Evolutionary conservation across 2,888 invertebrate genomes (phyloP).

Genomic region (Limulus polyphemus): DNA sequence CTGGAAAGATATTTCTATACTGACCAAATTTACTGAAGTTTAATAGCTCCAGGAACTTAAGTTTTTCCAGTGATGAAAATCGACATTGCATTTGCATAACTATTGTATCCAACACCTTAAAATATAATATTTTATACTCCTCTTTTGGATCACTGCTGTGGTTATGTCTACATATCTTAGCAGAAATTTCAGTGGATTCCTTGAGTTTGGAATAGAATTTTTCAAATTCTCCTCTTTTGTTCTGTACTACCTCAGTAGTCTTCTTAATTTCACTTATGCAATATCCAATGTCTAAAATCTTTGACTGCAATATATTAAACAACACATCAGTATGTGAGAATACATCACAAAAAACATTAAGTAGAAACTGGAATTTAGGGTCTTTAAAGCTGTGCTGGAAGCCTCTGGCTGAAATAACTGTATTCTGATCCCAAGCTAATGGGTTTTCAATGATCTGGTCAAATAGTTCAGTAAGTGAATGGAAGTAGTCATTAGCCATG

Average conservation of each 20-base stretch:
- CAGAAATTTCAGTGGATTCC: too few species aligned
- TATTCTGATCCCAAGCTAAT: slow-evolving; percentile 1
- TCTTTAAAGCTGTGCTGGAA: background rate
- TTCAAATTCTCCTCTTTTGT: background rate
- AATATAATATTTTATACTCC: too few species aligned
- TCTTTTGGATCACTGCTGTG: too few species aligned
- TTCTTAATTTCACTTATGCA: background rate
- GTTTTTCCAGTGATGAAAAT: too few species aligned
- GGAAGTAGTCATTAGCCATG: background rate
- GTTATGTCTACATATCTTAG: too few species aligned
- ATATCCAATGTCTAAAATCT: slow-evolving; percentile 1
- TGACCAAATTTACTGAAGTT: too few species aligned
- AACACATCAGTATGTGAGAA: background rate
- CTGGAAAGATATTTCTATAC: too few species aligned
- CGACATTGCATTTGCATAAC: too few species aligned
- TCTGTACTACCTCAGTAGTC: background rate
- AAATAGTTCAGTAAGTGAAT: background rate
- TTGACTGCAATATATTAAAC: slow-evolving; percentile 3
- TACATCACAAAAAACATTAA: background rate
- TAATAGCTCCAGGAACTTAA: too few species aligned
- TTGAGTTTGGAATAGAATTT: too few species aligned
- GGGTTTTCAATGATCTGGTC: slow-evolving; percentile 1
- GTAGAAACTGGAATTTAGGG: slow-evolving; percentile 3
- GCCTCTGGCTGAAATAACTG: background rate
- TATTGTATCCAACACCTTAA: too few species aligned